Evolutionary conservation across 2,113 vertebrate genomes (phyloP).

Genomic region (Onychorhynchus coronatus): DNA sequence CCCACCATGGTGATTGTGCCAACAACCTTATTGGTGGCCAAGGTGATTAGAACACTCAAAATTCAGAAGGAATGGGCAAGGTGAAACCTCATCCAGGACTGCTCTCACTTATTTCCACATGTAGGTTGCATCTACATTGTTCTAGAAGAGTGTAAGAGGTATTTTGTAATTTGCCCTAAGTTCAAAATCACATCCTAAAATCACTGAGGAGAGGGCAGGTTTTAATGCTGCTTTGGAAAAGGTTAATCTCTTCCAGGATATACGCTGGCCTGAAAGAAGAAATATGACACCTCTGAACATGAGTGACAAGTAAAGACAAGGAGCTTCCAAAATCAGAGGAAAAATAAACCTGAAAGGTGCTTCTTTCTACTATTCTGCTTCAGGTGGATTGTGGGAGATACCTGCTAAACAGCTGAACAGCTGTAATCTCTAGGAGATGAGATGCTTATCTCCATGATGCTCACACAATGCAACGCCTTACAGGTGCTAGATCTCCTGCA

Average conservation of each 20-base stretch:
- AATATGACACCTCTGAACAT: background rate
- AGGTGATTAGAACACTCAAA: background rate
- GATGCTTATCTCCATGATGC: background rate
- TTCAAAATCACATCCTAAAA: background rate
- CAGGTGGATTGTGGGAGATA: background rate
- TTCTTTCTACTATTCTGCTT: background rate
- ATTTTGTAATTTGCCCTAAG: background rate
- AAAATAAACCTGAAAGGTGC: background rate
- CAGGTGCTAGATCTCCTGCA: background rate
- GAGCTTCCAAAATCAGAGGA: background rate
- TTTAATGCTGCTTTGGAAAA: background rate
- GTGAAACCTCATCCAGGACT: background rate
- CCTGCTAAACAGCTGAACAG: background rate
- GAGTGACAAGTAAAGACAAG: background rate
- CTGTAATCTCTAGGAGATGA: background rate
- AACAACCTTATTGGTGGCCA: background rate
- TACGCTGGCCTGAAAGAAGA: background rate
- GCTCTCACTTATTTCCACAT: background rate
- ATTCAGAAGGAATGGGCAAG: background rate
- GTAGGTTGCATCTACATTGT: background rate
- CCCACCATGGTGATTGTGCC: background rate
- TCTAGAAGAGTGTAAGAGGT: background rate
- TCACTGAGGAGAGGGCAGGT: background rate
- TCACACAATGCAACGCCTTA: background rate
- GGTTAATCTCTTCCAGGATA: background rate